These are phyloP conservation scores for Sussaba pulchella DNA, from an alignment of 2,888 invertebrate genomes.

Conservation along the genomic window DNA sequence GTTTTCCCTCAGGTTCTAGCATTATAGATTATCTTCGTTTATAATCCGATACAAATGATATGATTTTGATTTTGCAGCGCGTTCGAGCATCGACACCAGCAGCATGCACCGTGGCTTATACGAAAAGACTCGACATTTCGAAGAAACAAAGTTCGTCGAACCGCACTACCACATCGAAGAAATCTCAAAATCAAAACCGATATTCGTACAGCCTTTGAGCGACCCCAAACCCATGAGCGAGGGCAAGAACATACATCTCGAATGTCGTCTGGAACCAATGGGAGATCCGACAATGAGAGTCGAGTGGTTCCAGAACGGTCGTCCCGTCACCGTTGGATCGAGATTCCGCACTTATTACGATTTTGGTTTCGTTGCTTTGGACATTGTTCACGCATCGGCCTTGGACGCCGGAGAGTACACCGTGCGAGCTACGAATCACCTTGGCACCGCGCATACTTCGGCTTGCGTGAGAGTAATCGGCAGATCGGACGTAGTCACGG, in stretches of 20 bases:
- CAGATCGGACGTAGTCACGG: slow-evolving; percentile 92
- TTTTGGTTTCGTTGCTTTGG: slow-evolving; percentile 98
- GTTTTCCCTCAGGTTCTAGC: too few relatives aligned
- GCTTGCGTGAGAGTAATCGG: slow-evolving; percentile 95
- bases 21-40: not conserved
- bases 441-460: slow-evolving; percentile 96
- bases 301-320: slow-evolving; percentile 98
- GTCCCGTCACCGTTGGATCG: slow-evolving; percentile 94
- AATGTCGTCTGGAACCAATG: slow-evolving; percentile 97
- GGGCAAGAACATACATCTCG: slow-evolving; percentile 95
- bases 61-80: slow-evolving; percentile 87
- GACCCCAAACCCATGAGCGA: slow-evolving; percentile 94
- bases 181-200: slow-evolving; percentile 97
- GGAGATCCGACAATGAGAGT: slow-evolving; percentile 98
- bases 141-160: slow-evolving; percentile 93
- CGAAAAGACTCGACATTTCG: slow-evolving; percentile 95
- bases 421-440: slow-evolving; percentile 95
- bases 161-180: slow-evolving; percentile 96
- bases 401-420: slow-evolving; percentile 98
- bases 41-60: not conserved
- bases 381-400: slow-evolving; percentile 97
- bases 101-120: slow-evolving; percentile 95
- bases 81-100: slow-evolving; percentile 94
- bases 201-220: slow-evolving; percentile 95
- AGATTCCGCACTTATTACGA: slow-evolving; percentile 98